Evolutionary conservation across 2,113 vertebrate genomes (phyloP), one percentile per base, ranked within the genome.

Genomic region (Columba livia): DNA sequence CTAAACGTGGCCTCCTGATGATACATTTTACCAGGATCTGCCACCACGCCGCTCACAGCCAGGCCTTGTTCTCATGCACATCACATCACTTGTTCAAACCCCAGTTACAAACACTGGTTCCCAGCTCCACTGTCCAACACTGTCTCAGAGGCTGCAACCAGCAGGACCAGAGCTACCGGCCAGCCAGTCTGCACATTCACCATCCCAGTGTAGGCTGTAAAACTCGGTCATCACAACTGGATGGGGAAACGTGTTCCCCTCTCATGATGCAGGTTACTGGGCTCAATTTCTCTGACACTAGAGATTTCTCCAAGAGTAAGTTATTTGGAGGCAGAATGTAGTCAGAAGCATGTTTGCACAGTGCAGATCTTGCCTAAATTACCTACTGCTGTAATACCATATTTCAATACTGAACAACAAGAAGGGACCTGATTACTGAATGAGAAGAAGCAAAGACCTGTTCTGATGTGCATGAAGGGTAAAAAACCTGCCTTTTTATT

Each of bases 121-220:
- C 28, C 66, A 58, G 13, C 40, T 66, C 7, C 36, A 20, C 15
- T 0, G 0, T 13, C 28, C 23, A 47, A 9, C 19, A 3, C 17
- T 24, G 29, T 5, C 60, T 4, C 34, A 50, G 40, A 53, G 40
- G 14, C 1, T 15, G 31, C 44, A 28, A 12, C 0, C 47, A 54
- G 79, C 21, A 54, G 74, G 17, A 66, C 56, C 28, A 60, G 54
- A 66, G 54, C 81, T 42, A 6, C 6, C 21, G 36, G 6, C 50
- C 47, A 24, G 47, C 12, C 36, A 42, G 29, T 7, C 29, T 31
- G 42, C 64, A 71, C 1, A 3, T 11, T 1, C 1, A 12, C 28
- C 16, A 15, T 11, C 34, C 57, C 5, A 1, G 11, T 3, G 25
- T 0, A 5, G n/a, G 31, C 70, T 21, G 58, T 5, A 38, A 72